These are phyloP conservation scores for Palythoa grandis DNA, from an alignment of 92 coral and sea anemone genomes.

Conservation along the genomic window DNA sequence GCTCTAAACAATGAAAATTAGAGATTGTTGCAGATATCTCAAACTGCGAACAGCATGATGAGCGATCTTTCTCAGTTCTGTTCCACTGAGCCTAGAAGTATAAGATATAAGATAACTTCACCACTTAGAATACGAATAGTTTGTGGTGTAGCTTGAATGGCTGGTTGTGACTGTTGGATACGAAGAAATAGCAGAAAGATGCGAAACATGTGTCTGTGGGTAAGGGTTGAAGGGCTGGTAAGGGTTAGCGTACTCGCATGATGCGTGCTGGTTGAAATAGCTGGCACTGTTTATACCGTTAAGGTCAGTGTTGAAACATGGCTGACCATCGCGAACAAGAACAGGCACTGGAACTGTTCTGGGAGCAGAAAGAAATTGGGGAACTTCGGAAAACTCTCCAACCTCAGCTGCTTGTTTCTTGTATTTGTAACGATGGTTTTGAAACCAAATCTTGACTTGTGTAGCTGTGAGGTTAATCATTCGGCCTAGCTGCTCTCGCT, in stretches of 20 bases:
- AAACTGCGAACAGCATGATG: slow-evolving; percentile 24
- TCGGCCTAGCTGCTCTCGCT: slow-evolving; percentile 96
- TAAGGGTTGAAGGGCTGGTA: slow-evolving; percentile 30
- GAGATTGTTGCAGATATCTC: slow-evolving; percentile 5
- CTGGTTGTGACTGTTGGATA: slow-evolving; percentile 35
- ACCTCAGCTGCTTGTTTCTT: slow-evolving; percentile 95
- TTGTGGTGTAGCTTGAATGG: slow-evolving; percentile 21
- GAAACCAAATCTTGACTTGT: slow-evolving; percentile 99
- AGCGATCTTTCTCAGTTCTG: background rate
- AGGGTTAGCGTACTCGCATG: slow-evolving; percentile 40
- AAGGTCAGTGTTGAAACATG: slow-evolving; percentile 61
- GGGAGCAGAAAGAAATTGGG: slow-evolving; percentile 81
- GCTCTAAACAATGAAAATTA: background rate
- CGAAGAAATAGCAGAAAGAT: slow-evolving; percentile 41
- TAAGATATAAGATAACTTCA: background rate
- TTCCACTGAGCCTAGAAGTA: background rate
- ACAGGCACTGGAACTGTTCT: slow-evolving; percentile 93
- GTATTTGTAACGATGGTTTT: slow-evolving; percentile 97
- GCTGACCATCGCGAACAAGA: slow-evolving; percentile 95
- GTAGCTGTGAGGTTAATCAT: slow-evolving; percentile 98
- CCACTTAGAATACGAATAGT: slow-evolving; percentile 43
- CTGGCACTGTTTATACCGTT: slow-evolving; percentile 43
- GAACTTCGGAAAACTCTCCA: slow-evolving; percentile 86
- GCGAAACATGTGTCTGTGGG: slow-evolving; percentile 36
- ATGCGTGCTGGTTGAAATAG: slow-evolving; percentile 40